Conservation (phyloP, 2,113 vertebrate genomes). For the Notothenia coriiceps region DNA sequence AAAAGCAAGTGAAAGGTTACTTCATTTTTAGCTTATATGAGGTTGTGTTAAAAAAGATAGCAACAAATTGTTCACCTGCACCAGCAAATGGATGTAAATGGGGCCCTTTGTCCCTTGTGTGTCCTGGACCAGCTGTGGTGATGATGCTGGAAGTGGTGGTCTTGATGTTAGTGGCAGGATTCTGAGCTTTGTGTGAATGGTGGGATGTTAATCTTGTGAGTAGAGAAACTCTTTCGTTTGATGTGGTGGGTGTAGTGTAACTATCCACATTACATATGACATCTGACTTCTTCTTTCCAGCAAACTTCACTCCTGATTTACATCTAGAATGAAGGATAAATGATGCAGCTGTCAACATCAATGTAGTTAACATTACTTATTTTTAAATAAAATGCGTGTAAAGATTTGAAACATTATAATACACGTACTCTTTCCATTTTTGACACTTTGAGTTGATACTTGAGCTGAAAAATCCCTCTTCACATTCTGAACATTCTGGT, state of each 20-base stretch:
- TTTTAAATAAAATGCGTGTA: no score
- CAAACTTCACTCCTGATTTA: constrained; percentile 34
- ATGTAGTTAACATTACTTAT: not conserved
- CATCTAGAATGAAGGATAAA: constrained; percentile 59
- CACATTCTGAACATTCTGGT: constrained; percentile 59
- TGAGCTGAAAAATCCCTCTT: constrained; percentile 49
- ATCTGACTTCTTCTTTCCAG: constrained; percentile 44
- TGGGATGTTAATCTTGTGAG: not conserved
- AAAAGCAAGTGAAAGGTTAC: not conserved
- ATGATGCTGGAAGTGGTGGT: not conserved
- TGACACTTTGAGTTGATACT: not conserved
- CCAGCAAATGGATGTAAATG: not conserved
- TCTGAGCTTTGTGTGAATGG: not conserved
- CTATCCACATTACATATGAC: constrained; percentile 41
- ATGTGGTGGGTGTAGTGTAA: fast-evolving
- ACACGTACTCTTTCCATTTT: constrained; percentile 68
- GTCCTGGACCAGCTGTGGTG: not conserved
- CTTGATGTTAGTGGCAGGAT: not conserved
- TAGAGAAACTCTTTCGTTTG: not conserved
- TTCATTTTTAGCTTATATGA: not conserved
- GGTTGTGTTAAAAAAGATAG: not conserved
- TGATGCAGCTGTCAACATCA: not conserved
- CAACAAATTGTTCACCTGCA: constrained; percentile 30
- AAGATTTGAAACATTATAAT: no score
- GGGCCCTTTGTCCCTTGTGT: fast-evolving